A percentile compares a stretch with the other conserved stretches of the same genome.
Conservation (phyloP, 1,140 invertebrate species). For the Armadillidium nasatum region DNA sequence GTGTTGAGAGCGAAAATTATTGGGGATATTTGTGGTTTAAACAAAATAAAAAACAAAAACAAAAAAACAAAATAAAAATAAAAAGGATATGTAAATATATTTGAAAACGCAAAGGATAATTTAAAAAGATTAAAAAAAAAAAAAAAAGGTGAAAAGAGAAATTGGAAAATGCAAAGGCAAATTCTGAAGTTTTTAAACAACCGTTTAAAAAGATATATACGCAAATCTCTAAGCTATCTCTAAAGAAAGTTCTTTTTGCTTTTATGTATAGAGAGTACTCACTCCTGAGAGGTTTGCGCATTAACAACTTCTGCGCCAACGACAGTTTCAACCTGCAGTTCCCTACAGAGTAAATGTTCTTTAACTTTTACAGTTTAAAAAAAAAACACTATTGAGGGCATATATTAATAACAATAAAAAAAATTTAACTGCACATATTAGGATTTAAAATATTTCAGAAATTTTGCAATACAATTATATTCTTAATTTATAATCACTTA, state of each 20-base stretch:
- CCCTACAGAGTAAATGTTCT: conserved; percentile 30
- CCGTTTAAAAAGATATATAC: background rate
- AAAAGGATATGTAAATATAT: too few species aligned
- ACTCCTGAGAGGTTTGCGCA: conserved; percentile 39
- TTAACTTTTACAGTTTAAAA: background rate
- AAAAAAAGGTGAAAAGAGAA: background rate
- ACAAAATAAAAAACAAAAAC: too few species aligned
- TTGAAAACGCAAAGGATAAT: too few species aligned
- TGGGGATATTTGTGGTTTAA: too few species aligned
- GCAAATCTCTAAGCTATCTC: conserved; percentile 1
- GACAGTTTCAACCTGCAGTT: conserved; percentile 37
- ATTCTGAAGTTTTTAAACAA: background rate
- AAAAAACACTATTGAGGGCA: too few species aligned
- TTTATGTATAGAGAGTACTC: conserved; percentile 33
- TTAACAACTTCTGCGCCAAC: conserved; percentile 35
- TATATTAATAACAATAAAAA: too few species aligned
- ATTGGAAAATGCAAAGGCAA: background rate
- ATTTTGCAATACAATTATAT: background rate
- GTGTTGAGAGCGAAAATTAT: too few species aligned
- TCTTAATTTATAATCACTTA: background rate
- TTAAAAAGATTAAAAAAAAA: too few species aligned
- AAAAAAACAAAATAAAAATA: too few species aligned
- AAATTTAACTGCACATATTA: too few species aligned
- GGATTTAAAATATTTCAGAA: too few species aligned
- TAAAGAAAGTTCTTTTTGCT: background rate